A percentile compares a stretch with the other conserved stretches of the same genome.
These are phyloP conservation scores for Jacana jacana DNA, from an alignment of 2,113 vertebrate species.

Conservation along the genomic window DNA sequence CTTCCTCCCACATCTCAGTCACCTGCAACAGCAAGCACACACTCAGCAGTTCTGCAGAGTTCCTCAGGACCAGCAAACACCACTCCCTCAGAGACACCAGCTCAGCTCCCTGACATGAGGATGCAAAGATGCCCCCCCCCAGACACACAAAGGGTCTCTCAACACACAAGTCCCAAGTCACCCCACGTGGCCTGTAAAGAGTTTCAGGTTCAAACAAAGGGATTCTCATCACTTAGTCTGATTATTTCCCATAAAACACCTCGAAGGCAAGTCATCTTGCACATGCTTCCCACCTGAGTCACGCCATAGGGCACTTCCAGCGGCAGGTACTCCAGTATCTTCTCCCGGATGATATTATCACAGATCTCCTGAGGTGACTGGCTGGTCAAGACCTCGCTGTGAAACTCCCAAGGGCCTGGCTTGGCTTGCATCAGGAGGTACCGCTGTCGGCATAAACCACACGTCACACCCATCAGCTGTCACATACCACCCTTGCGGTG, in stretches of 20 bases:
- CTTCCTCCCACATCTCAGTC: slow-evolving; percentile 85
- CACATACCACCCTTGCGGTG: accelerated
- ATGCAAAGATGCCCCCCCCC: accelerated
- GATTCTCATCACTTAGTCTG: accelerated
- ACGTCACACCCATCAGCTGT: background rate
- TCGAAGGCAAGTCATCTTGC: background rate
- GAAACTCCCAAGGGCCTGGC: slow-evolving; percentile 89
- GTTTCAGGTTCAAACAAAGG: background rate
- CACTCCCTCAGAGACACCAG: background rate
- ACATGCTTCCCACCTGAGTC: slow-evolving; percentile 78
- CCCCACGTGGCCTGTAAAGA: background rate
- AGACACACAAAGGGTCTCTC: background rate
- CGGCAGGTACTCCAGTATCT: slow-evolving; percentile 88
- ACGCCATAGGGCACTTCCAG: slow-evolving; percentile 90
- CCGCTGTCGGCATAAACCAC: slow-evolving; percentile 64
- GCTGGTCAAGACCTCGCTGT: slow-evolving; percentile 89
- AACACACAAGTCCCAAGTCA: background rate
- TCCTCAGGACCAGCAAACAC: background rate
- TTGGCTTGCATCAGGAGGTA: slow-evolving; percentile 86
- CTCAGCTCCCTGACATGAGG: background rate
- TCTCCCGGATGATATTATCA: slow-evolving; percentile 85
- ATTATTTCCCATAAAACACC: background rate
- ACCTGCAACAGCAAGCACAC: slow-evolving; percentile 59
- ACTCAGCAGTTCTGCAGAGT: background rate
- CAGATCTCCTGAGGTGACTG: slow-evolving; percentile 90